Evolutionary conservation across 2,113 vertebrate species (phyloP).

Genomic region (Anhinga anhinga): DNA sequence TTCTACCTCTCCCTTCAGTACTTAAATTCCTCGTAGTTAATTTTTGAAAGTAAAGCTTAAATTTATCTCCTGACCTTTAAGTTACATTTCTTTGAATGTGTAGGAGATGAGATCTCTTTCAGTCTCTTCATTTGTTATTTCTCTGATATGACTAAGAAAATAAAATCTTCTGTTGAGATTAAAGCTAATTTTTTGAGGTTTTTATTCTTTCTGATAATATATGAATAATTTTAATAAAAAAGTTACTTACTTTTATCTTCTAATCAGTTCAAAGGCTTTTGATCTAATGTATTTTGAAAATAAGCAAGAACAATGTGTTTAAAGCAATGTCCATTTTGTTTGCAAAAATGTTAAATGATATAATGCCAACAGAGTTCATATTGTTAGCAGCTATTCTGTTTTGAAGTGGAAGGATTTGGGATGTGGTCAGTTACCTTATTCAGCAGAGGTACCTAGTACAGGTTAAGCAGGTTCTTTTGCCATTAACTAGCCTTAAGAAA

Average conservation of each 20-base stretch:
- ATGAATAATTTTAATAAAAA: not conserved
- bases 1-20: not conserved
- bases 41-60: not conserved
- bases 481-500: not conserved
- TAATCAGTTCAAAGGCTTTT: not conserved
- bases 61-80: not conserved
- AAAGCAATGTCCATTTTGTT: accelerated
- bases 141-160: not conserved
- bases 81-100: not conserved
- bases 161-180: not conserved
- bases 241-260: not conserved
- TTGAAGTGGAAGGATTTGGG: not conserved
- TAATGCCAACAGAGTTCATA: not conserved
- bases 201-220: not conserved
- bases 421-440: not conserved
- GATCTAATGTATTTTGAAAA: not conserved
- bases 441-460: not conserved
- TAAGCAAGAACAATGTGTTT: not conserved
- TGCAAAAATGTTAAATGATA: not conserved
- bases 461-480: not conserved
- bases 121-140: not conserved
- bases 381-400: not conserved
- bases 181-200: not conserved
- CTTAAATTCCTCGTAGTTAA: not conserved
- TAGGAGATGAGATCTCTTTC: not conserved